These are phyloP conservation scores for Ylistrum balloti DNA, from an alignment of 1,140 invertebrate species.

Conservation along the genomic window DNA sequence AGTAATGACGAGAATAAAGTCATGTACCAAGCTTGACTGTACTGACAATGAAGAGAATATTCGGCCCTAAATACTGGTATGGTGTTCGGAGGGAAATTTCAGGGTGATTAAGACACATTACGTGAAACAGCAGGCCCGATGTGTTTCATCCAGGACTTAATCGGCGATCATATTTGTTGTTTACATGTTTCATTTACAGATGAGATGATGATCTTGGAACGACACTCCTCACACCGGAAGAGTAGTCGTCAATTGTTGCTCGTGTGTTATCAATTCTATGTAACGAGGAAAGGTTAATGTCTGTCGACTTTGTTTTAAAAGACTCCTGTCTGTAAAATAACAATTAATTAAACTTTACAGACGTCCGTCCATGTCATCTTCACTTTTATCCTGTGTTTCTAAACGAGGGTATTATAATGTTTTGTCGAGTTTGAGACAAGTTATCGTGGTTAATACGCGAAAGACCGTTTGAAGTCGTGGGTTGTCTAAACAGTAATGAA, in stretches of 20 bases:
- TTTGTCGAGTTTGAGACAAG: slow-evolving; percentile 26
- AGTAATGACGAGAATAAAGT: too few relatives aligned
- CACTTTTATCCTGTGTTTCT: slow-evolving; percentile 5
- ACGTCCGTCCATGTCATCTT: slow-evolving; percentile 24
- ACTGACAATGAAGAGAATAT: too few relatives aligned
- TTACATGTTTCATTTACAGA: neutral
- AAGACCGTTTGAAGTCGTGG: neutral
- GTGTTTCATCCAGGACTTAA: neutral
- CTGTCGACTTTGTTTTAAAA: slow-evolving; percentile 5
- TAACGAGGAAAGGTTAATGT: neutral
- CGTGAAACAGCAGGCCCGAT: too few relatives aligned
- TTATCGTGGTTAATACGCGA: neutral
- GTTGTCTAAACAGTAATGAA: neutral
- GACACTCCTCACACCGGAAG: neutral
- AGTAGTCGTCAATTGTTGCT: neutral
- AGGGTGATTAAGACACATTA: too few relatives aligned
- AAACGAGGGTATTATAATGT: slow-evolving; percentile 7
- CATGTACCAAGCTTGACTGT: too few relatives aligned
- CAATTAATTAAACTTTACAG: slow-evolving; percentile 35
- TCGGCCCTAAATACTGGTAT: too few relatives aligned
- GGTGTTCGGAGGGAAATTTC: too few relatives aligned
- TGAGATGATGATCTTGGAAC: neutral
- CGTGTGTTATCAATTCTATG: neutral
- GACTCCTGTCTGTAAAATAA: slow-evolving; percentile 20
- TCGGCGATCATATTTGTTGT: neutral